phyloP scores from a whole-genome alignment of 2,797 vertebrate species.

The Pantherophis alleghaniensis region DNA sequence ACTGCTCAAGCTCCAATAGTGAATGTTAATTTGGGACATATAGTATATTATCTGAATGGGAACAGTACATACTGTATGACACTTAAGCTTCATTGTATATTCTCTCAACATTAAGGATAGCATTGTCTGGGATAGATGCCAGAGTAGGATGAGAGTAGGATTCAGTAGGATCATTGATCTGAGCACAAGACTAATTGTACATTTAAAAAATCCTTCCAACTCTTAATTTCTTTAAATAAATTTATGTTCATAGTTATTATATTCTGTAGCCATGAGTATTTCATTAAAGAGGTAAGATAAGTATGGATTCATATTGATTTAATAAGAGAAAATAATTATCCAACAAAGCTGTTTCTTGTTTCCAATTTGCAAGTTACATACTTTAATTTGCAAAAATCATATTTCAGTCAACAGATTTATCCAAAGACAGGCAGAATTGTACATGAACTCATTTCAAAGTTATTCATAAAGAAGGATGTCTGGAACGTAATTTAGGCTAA shows the following conservation, averaged over 20 bases:
- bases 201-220: neutral
- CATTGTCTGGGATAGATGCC: neutral
- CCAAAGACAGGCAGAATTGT: neutral
- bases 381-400: neutral
- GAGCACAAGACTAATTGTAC: neutral
- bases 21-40: neutral
- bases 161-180: neutral
- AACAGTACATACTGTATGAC: too few relatives aligned
- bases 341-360: neutral
- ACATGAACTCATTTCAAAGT: neutral
- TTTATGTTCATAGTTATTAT: neutral
- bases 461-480: neutral
- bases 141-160: neutral
- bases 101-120: neutral
- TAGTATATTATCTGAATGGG: neutral
- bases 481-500: neutral
- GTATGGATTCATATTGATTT: constrained; percentile 5
- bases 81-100: neutral
- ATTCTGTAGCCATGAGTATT: neutral
- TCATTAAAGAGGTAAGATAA: neutral
- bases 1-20: neutral
- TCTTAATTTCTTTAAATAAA: neutral
- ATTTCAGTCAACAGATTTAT: neutral
- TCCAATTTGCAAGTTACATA: neutral
- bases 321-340: neutral